A percentile compares a stretch with the other conserved stretches of the same genome.
Evolutionary conservation across 2,797 vertebrate genomes (phyloP).

Genomic region (Falco berigora): DNA sequence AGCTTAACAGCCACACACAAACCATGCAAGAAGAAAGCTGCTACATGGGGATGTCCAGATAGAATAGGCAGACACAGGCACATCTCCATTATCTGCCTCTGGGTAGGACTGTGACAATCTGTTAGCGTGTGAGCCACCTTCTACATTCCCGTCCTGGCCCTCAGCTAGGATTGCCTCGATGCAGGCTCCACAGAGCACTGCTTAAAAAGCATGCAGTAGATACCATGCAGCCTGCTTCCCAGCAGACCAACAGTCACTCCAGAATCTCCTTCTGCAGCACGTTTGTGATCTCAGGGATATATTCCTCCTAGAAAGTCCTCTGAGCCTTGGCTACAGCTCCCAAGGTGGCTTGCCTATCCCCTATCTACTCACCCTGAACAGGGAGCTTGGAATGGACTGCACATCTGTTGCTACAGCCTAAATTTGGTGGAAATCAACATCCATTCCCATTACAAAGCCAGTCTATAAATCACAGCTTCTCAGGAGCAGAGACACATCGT

Average conservation of each 20-base stretch:
- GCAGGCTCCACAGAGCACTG: not conserved
- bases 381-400: not conserved
- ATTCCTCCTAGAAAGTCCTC: not conserved
- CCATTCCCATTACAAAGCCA: not conserved
- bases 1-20: not conserved
- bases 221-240: not conserved
- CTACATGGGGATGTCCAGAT: rapidly evolving
- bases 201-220: not conserved
- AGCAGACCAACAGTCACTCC: not conserved
- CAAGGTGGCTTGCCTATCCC: not conserved
- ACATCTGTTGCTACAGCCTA: not conserved
- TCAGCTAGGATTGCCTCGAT: not conserved
- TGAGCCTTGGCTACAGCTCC: not conserved
- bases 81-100: not conserved
- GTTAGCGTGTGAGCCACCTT: not conserved
- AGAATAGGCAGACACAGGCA: not conserved
- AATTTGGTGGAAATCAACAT: not conserved
- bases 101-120: not conserved
- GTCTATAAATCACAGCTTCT: not conserved
- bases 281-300: not conserved
- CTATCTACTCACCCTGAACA: not conserved
- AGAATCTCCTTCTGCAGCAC: not conserved
- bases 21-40: not conserved
- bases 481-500: not conserved
- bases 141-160: not conserved